Percentiles rank a stretch among this genome's conserved stretches.
Conservation (phyloP, 2,113 vertebrate genomes). For the Ophthalmotilapia sp. region DNA sequence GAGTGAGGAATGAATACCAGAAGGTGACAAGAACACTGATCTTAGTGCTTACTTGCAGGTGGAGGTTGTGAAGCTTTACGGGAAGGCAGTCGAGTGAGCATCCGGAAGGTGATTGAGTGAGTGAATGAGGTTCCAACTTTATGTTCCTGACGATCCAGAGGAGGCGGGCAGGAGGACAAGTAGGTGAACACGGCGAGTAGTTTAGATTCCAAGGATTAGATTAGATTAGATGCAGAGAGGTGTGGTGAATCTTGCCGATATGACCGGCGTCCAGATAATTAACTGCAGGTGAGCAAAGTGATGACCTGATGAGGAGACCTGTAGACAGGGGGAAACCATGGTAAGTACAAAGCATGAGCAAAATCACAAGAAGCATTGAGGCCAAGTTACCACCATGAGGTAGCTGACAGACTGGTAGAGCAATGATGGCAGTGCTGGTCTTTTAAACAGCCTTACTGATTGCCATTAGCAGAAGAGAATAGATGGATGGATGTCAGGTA, state of each 20-base stretch:
- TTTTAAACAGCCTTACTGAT: background rate
- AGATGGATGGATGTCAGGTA: background rate
- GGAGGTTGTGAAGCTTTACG: background rate
- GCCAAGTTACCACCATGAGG: background rate
- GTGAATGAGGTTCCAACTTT: background rate
- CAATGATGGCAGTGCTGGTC: background rate
- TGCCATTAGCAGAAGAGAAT: background rate
- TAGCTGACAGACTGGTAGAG: background rate
- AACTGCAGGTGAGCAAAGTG: background rate
- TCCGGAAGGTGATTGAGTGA: background rate
- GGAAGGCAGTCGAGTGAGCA: background rate
- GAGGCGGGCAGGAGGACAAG: background rate
- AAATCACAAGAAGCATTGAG: background rate
- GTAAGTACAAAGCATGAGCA: background rate
- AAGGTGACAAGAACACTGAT: background rate
- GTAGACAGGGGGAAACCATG: background rate
- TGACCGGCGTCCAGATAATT: fast-evolving
- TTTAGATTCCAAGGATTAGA: background rate
- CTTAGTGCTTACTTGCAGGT: background rate
- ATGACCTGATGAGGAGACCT: background rate
- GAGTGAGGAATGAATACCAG: background rate
- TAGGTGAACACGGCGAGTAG: background rate
- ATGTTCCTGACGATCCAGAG: background rate
- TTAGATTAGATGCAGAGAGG: background rate
- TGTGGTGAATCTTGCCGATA: background rate